A percentile compares a stretch with the other conserved stretches of the same genome.
phyloP scores from a whole-genome alignment of 2,888 invertebrate species.

The Tetragonula carbonaria region DNA sequence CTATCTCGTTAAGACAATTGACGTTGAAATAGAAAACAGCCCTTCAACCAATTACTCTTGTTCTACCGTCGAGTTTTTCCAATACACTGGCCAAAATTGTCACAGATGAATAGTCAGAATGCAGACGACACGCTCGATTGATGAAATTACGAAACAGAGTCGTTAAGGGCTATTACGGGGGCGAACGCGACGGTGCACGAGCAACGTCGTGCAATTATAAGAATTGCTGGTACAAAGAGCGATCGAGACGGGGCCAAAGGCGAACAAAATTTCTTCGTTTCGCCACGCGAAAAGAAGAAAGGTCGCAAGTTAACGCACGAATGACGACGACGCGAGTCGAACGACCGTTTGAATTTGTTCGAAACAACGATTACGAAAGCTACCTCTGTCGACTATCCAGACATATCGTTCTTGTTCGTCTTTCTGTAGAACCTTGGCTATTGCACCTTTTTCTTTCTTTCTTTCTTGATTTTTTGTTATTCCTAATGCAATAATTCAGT shows the following conservation, averaged over 20 bases:
- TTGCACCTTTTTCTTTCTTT: neutral
- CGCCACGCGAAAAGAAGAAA: slow-evolving; percentile 1
- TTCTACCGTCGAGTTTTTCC: too few species aligned
- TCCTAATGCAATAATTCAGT: too few species aligned
- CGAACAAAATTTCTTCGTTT: slow-evolving; percentile 12
- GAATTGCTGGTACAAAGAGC: slow-evolving; percentile 3
- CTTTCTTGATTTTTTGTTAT: too few species aligned
- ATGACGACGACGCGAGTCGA: slow-evolving; percentile 6
- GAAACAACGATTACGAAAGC: slow-evolving; percentile 36
- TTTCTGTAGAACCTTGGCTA: neutral
- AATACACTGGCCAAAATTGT: neutral
- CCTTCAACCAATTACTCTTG: too few species aligned
- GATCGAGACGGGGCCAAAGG: neutral
- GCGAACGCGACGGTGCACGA: neutral
- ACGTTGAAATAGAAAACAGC: neutral
- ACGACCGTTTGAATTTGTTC: slow-evolving; percentile 30
- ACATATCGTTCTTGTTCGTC: slow-evolving; percentile 8
- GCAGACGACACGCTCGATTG: neutral
- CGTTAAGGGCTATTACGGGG: neutral
- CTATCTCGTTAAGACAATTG: too few species aligned
- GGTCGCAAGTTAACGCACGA: slow-evolving; percentile 29
- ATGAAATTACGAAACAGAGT: slow-evolving; percentile 13
- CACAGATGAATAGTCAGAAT: neutral
- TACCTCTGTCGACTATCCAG: neutral
- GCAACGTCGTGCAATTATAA: slow-evolving; percentile 18